These are phyloP conservation scores for Scolopax mira DNA, from an alignment of 2,113 vertebrate genomes.

Conservation along the genomic window DNA sequence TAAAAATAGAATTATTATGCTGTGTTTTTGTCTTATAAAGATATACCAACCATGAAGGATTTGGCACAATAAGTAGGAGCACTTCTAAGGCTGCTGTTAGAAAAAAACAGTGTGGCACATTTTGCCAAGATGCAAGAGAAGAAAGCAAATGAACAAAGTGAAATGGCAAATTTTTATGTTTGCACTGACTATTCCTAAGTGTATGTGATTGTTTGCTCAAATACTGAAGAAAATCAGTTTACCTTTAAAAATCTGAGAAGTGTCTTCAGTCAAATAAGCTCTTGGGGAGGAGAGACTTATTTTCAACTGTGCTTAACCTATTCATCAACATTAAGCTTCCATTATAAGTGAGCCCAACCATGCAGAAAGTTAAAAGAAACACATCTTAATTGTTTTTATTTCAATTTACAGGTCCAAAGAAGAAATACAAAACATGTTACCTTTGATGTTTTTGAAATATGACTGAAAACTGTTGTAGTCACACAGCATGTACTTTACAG, in stretches of 20 bases:
- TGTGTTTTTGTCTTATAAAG: not conserved
- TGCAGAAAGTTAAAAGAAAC: slow-evolving; percentile 17
- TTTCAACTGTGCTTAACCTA: slow-evolving; percentile 44
- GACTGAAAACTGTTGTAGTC: not conserved
- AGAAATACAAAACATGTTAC: not conserved
- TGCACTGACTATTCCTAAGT: slow-evolving; percentile 14
- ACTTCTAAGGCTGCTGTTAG: not conserved
- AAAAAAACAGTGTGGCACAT: not conserved
- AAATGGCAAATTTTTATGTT: slow-evolving; percentile 24
- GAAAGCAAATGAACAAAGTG: slow-evolving; percentile 6
- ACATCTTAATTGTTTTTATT: slow-evolving; percentile 11
- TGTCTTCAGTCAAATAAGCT: slow-evolving; percentile 33
- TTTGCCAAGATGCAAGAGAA: not conserved
- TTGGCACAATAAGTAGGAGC: not conserved
- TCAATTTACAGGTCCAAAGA: slow-evolving; percentile 36
- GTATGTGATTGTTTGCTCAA: slow-evolving; percentile 7
- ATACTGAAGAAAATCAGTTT: slow-evolving; percentile 13
- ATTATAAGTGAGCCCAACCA: slow-evolving; percentile 18
- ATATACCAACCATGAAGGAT: not conserved
- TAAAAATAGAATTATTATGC: slow-evolving; percentile 23
- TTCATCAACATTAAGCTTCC: slow-evolving; percentile 49
- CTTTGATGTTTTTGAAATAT: slow-evolving; percentile 43
- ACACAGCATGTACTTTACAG: not conserved
- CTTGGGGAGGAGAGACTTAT: slow-evolving; percentile 10
- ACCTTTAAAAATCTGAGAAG: slow-evolving; percentile 35